Conservation (phyloP, 2,888 invertebrate genomes). For the Hypercompe scribonia region DNA sequence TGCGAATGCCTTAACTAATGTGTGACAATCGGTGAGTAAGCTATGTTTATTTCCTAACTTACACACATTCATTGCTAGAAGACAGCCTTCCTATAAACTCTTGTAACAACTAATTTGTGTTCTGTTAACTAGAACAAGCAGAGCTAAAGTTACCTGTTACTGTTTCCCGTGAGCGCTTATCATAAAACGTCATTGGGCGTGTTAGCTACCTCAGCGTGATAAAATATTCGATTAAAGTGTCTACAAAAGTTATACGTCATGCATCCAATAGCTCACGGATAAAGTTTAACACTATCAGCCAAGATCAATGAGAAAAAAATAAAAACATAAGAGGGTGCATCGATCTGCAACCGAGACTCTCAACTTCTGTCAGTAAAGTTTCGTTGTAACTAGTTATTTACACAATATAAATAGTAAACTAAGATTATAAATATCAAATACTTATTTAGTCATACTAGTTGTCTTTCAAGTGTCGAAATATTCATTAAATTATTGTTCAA, state of each 20-base stretch:
- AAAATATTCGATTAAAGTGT: background rate
- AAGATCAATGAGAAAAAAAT: conserved; percentile 42
- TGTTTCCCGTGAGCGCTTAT: background rate
- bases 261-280: conserved; percentile 51
- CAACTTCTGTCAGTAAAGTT: background rate
- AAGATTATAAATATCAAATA: background rate
- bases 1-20: too few species aligned
- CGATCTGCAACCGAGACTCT: conserved; percentile 31
- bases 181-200: background rate
- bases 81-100: too few species aligned
- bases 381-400: background rate
- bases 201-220: background rate
- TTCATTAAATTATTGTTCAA: too few species aligned
- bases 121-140: background rate
- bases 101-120: background rate
- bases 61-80: too few species aligned
- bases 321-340: conserved; percentile 41
- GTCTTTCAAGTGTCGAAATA: too few species aligned
- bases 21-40: too few species aligned
- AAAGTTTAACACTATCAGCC: conserved; percentile 50
- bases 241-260: conserved; percentile 21
- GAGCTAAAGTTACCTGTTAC: background rate
- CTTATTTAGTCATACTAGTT: background rate
- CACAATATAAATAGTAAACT: background rate
- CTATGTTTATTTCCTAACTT: too few species aligned